These are phyloP conservation scores for Choloepus didactylus DNA, from an alignment of 2,797 vertebrate genomes.

Conservation along the genomic window DNA sequence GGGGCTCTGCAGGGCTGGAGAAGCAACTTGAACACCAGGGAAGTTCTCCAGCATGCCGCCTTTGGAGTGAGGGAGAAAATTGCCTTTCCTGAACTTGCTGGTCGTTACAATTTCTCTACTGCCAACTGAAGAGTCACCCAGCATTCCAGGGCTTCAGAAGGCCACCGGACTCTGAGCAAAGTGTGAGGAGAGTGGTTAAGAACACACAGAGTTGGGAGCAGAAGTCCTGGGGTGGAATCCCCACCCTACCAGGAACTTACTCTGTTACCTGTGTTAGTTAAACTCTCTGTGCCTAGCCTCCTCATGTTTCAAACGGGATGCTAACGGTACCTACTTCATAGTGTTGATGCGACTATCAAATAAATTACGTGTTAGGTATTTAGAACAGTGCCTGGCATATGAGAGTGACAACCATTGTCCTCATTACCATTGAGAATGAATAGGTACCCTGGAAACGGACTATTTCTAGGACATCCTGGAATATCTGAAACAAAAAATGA, in stretches of 20 bases:
- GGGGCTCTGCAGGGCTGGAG: too few relatives aligned
- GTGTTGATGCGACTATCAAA: neutral
- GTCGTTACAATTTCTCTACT: too few relatives aligned
- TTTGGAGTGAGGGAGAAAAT: too few relatives aligned
- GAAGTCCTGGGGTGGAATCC: neutral
- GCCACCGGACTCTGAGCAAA: too few relatives aligned
- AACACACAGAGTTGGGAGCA: rapidly evolving
- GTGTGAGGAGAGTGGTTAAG: too few relatives aligned
- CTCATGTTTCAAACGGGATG: neutral
- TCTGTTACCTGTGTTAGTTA: neutral
- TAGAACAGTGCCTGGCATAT: too few relatives aligned
- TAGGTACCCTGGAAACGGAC: neutral
- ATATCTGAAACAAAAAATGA: neutral
- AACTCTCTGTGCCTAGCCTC: neutral
- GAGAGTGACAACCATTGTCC: neutral
- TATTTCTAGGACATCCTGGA: neutral
- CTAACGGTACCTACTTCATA: neutral
- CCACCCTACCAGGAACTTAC: neutral
- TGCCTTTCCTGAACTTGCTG: too few relatives aligned
- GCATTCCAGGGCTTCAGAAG: too few relatives aligned
- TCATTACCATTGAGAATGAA: neutral
- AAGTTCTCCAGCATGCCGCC: too few relatives aligned
- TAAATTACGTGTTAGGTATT: neutral
- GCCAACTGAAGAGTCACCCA: too few relatives aligned
- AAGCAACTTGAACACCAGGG: too few relatives aligned